Conservation (phyloP, 1,140 invertebrate species). For the Delia radicum region DNA sequence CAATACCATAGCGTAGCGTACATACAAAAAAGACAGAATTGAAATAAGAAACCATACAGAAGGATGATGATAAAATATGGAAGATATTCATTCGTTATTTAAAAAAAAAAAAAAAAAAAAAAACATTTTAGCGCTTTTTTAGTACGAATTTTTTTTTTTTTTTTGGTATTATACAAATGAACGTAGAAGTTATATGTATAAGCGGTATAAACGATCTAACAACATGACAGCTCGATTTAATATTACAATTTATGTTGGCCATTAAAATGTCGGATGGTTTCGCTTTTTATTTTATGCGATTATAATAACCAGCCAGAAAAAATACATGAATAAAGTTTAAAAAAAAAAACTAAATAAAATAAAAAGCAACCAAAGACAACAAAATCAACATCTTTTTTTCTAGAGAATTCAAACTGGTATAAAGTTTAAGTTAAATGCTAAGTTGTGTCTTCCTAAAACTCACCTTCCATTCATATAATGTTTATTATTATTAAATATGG, state of each 20-base stretch:
- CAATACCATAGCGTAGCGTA: background rate
- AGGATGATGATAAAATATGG: conserved; percentile 1
- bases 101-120: too few species aligned
- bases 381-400: too few species aligned
- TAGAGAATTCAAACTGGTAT: background rate
- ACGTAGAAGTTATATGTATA: background rate
- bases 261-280: conserved; percentile 34
- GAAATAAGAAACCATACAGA: background rate
- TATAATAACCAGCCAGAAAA: conserved; percentile 29
- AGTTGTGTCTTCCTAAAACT: background rate
- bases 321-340: too few species aligned
- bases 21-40: background rate
- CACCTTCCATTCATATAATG: background rate
- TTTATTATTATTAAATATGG: background rate
- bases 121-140: background rate
- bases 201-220: conserved; percentile 28
- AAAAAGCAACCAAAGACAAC: too few species aligned
- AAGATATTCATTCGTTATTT: background rate
- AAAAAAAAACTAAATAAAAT: too few species aligned
- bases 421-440: background rate
- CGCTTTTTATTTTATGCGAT: conserved; percentile 33
- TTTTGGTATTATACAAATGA: background rate
- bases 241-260: conserved; percentile 36
- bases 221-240: conserved; percentile 35
- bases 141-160: background rate